Evolutionary conservation across 2,888 invertebrate genomes (phyloP), one percentile per base, ranked within the genome.

Genomic region (Drepana falcataria): DNA sequence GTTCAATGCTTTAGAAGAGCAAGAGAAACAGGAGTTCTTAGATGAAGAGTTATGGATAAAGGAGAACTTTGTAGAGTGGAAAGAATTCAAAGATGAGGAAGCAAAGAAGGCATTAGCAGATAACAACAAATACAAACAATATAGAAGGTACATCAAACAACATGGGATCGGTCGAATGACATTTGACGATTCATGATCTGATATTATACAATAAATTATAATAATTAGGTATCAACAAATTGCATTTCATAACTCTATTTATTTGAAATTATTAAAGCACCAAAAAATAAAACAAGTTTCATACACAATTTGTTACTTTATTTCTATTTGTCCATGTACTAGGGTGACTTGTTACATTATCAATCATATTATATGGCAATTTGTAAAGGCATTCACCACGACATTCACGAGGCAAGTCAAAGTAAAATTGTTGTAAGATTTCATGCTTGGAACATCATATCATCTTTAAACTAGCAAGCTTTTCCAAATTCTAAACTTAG

Each of bases 131-230:
- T 96, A 97, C 79, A 98, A 97, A 84, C 95, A 96, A 60, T 97
- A 97, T 76, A 92, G 98, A 59, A 92, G 98, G 56, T 98, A 96
- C 80, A 94, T 98, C 89, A 97, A 97, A 83, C 96, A 95, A 71
- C 97, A 97, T 77, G 97, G 97, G 2, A 94, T 96, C 0, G 95
- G 96, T 1, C 93, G 97, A 74, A 96, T 98, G 92, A 96, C 96
- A n/a, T 98, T 98, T 81, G 97, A 96, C 71, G 96, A 96, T 78
- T 96, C 93, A 55, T 93, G 90, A 91, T 73, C 56, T 33, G 51
- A 35, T 51, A 35, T 48, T 49, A 41, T 3, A 48, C 48, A 35
- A 37, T 53, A 55, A 53, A 51, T 53, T 56, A 53, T 49, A 61
- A 64, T 57, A 55, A 61, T 59, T 59, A 51, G 34, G 40, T 61